phyloP scores from a whole-genome alignment of 1,140 invertebrate genomes.

The Panulirus ornatus region DNA sequence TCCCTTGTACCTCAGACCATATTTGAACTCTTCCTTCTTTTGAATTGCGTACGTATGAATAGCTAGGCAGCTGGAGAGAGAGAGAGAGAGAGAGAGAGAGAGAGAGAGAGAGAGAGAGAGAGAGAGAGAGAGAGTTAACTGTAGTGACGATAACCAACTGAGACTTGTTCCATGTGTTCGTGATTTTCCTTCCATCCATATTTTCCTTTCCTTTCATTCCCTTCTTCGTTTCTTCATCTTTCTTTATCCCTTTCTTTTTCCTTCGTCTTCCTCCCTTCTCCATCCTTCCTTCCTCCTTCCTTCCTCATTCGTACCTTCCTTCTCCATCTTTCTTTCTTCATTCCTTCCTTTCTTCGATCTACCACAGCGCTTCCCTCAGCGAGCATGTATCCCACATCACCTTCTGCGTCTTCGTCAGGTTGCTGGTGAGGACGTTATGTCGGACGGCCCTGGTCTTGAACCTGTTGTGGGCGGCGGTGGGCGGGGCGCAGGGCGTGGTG shows the following conservation, averaged over 20 bases:
- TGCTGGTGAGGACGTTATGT: background rate
- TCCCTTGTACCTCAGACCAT: background rate
- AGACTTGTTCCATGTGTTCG: background rate
- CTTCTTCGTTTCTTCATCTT: background rate
- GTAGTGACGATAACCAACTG: background rate
- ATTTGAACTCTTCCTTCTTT: background rate
- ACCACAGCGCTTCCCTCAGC: background rate
- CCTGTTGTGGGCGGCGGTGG: constrained; percentile 19
- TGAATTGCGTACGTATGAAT: background rate
- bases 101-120: background rate
- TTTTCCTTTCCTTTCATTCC: background rate
- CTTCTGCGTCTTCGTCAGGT: background rate
- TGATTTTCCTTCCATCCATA: background rate
- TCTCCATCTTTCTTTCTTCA: background rate
- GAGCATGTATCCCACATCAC: background rate
- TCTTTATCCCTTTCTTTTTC: background rate
- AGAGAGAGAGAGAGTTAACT: background rate
- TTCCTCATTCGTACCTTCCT: background rate
- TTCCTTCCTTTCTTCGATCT: background rate
- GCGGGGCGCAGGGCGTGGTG: background rate
- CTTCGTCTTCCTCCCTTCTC: background rate
- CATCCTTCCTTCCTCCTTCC: too few relatives aligned
- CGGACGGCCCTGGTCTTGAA: background rate
- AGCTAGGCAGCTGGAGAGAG: background rate
- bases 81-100: background rate